A percentile compares a stretch with the other conserved stretches of the same genome.
Evolutionary conservation across 2,797 vertebrate species (phyloP).

Genomic region (Hydrophis major): DNA sequence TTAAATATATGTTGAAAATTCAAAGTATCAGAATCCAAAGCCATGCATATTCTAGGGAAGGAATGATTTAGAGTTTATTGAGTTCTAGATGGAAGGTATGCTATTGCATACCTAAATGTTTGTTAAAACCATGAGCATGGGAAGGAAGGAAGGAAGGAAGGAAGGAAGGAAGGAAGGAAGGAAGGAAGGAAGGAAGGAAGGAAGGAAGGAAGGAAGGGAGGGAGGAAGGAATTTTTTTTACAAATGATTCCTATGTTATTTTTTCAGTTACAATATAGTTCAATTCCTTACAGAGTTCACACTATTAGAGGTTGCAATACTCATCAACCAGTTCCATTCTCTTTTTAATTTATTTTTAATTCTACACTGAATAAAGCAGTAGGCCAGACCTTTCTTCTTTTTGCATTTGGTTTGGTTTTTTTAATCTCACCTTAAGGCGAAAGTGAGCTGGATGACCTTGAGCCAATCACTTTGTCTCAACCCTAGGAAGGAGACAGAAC

Average conservation of each 20-base stretch:
- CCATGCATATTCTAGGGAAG: neutral
- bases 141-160: neutral
- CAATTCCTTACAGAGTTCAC: neutral
- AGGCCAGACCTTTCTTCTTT: neutral
- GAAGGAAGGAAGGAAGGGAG: too few relatives aligned
- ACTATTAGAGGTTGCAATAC: constrained; percentile 9
- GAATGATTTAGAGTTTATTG: neutral
- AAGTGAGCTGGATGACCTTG: neutral
- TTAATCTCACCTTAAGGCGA: neutral
- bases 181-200: neutral
- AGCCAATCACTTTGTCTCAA: neutral
- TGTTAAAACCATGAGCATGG: neutral
- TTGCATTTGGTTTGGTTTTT: neutral
- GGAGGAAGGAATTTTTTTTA: neutral
- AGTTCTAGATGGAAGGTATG: neutral
- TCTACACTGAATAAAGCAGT: neutral
- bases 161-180: neutral
- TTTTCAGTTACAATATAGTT: neutral
- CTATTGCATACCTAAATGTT: neutral
- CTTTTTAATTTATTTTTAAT: neutral
- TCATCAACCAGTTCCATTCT: neutral
- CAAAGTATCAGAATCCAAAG: neutral
- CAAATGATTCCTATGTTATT: neutral
- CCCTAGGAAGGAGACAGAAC: neutral
- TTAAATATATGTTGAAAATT: neutral